A percentile compares a stretch with the other conserved stretches of the same genome.
Conservation (phyloP, 2,113 vertebrate species). For the Sterna hirundo region DNA sequence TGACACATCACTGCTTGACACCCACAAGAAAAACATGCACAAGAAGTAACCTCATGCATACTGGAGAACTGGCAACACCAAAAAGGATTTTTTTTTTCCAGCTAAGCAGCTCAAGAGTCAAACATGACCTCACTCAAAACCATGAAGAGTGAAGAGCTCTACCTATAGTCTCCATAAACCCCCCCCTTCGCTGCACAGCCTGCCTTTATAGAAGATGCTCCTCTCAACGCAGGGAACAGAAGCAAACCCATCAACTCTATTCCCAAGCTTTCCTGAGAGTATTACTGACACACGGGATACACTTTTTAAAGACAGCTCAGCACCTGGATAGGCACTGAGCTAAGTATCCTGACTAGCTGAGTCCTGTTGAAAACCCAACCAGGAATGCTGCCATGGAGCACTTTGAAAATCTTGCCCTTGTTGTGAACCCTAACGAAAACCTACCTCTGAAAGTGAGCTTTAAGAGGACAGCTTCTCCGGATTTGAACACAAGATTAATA, state of each 20-base stretch:
- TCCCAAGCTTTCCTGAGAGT: neutral
- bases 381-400: neutral
- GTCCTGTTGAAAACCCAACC: neutral
- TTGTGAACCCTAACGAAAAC: neutral
- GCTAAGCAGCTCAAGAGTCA: neutral
- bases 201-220: neutral
- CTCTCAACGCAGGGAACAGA: neutral
- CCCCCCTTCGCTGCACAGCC: neutral
- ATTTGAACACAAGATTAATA: neutral
- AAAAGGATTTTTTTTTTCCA: neutral
- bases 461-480: neutral
- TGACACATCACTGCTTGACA: neutral
- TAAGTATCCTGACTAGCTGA: neutral
- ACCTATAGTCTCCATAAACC: neutral
- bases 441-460: neutral
- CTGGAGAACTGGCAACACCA: neutral
- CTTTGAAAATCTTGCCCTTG: neutral
- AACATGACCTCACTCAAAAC: neutral
- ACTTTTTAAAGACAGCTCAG: neutral
- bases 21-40: neutral
- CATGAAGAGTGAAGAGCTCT: neutral
- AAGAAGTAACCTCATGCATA: neutral
- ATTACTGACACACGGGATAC: rapidly evolving
- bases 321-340: neutral
- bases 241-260: neutral